Evolutionary conservation across 2,797 vertebrate species (phyloP), one percentile per base, ranked within the genome.

Genomic region (Lates japonicus): DNA sequence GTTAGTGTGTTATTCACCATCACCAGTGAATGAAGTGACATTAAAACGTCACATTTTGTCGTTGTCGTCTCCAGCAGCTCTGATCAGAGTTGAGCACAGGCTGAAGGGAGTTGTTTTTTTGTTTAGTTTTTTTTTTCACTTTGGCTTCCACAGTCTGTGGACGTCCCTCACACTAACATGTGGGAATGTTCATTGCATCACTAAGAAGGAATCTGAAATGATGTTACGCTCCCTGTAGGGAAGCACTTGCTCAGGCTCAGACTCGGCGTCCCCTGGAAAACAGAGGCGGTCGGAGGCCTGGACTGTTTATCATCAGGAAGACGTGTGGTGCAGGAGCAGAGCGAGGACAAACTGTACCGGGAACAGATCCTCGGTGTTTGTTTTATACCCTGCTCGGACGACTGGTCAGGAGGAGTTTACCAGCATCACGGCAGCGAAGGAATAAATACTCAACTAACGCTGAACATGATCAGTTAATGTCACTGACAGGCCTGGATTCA

Each of bases 171-270:
- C 87, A 78, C 60, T 54, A 69, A 81, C 84, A 88, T 81, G 86
- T 89, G 88, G 88, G 87, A 87, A 86, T 86, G 85, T 87, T 84
- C 66, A 87, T 87, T 89, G 78, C 91, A 80, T 91, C 88, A 91
- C 33, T 63, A 10, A 71, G 62, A 76, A 89, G 86, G 91, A 91
- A 92, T 92, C 84, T 88, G 84, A 84, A 86, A 76, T 80, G 83
- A 83, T 86, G 79, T n/a, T 84, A 68, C 49, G 6, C 78, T 88
- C 89, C 82, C 88, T 88, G 70, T 77, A 82, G 88, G 85, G 83
- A 89, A 85, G 70, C 82, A 84, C 80, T 87, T 54, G 72, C 52
- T 83, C 70, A 5, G 65, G 75, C 61, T 85, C 58, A 73, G 62
- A 80, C 48, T 66, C 37, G 49, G 67, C 51, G 72, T 63, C 46